These are phyloP conservation scores for Callimorpha dominula DNA, from an alignment of 2,888 invertebrate species.

Conservation along the genomic window DNA sequence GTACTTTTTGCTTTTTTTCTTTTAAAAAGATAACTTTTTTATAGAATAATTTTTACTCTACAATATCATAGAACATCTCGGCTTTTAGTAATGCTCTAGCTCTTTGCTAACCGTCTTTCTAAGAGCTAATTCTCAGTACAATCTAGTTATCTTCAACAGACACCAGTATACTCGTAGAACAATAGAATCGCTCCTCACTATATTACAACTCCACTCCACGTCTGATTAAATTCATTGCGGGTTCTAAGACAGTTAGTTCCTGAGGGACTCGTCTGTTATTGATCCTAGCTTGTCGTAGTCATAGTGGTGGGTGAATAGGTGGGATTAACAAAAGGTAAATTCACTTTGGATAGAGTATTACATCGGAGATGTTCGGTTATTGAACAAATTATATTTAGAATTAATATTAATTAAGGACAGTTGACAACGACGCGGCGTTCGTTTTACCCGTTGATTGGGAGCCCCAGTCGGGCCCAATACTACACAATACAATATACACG, in stretches of 20 bases:
- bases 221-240: conserved; percentile 10
- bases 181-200: neutral
- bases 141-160: neutral
- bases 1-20: too few relatives aligned
- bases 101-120: neutral
- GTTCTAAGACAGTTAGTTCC: conserved; percentile 8
- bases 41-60: neutral
- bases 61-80: neutral
- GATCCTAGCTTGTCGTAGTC: neutral
- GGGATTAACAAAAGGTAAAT: neutral
- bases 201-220: neutral
- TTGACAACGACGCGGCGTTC: too few relatives aligned
- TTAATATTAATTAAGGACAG: too few relatives aligned
- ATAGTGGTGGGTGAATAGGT: neutral
- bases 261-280: conserved; percentile 8
- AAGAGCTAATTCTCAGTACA: neutral
- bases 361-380: neutral
- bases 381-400: neutral
- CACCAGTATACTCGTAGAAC: neutral
- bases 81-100: neutral
- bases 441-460: too few relatives aligned
- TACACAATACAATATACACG: too few relatives aligned
- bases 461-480: too few relatives aligned
- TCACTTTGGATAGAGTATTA: neutral
- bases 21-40: neutral